These are phyloP conservation scores for Aethina tumida DNA, from an alignment of 1,140 invertebrate species.

Conservation along the genomic window DNA sequence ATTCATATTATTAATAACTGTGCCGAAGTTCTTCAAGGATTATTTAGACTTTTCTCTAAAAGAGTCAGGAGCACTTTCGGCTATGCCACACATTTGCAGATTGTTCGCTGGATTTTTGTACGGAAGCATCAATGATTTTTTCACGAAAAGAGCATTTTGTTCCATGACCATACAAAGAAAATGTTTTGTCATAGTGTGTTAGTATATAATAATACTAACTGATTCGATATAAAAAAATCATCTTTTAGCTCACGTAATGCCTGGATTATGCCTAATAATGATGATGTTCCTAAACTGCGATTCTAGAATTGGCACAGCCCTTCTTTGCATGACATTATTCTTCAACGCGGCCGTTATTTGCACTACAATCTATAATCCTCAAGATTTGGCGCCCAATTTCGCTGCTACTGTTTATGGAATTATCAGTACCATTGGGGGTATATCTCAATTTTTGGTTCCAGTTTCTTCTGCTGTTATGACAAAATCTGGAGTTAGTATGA, in stretches of 20 bases:
- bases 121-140: conserved; percentile 54
- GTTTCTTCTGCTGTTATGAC: conserved; percentile 7
- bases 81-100: conserved; percentile 56
- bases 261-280: conserved; percentile 52
- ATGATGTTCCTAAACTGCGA: conserved; percentile 60
- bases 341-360: conserved; percentile 75
- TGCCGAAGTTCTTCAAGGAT: conserved; percentile 67
- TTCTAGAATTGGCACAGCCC: conserved; percentile 46
- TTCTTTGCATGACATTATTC: conserved; percentile 65
- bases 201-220: conserved; percentile 30
- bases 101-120: conserved; percentile 54
- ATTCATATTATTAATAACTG: conserved; percentile 71
- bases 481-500: background rate
- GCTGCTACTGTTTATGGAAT: conserved; percentile 67
- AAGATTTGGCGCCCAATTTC: conserved; percentile 74
- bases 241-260: conserved; percentile 55
- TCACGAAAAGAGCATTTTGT: conserved; percentile 45
- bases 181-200: conserved; percentile 59
- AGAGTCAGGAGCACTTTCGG: conserved; percentile 61
- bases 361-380: conserved; percentile 74
- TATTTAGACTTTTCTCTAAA: conserved; percentile 69
- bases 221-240: conserved; percentile 10
- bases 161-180: conserved; percentile 53
- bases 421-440: conserved; percentile 63
- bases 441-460: conserved; percentile 63